Conservation (phyloP, 1,140 invertebrate genomes). For the Argopecten irradians region DNA sequence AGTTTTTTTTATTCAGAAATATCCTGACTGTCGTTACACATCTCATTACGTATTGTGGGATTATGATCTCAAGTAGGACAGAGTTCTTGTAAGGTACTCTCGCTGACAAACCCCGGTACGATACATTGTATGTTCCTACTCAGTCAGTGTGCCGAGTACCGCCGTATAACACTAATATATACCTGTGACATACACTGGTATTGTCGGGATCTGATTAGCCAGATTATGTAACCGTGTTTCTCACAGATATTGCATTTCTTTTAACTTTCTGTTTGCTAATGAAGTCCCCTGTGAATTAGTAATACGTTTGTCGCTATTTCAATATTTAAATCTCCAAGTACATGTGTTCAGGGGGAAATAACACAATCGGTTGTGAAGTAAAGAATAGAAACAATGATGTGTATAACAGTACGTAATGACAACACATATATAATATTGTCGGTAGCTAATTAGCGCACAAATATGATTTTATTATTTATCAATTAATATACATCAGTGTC, state of each 20-base stretch:
- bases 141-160: background rate
- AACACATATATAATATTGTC: no score
- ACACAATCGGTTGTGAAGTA: no score
- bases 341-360: no score
- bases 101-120: background rate
- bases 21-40: background rate
- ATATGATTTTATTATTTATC: no score
- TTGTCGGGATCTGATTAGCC: background rate
- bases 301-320: no score
- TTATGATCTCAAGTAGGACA: background rate
- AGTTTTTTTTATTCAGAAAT: background rate
- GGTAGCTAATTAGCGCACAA: no score
- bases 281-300: background rate
- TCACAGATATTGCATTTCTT: background rate
- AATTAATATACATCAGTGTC: no score
- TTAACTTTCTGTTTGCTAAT: background rate
- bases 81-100: background rate
- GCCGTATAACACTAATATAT: background rate
- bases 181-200: background rate
- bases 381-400: no score
- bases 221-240: background rate
- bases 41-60: background rate
- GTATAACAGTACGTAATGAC: no score
- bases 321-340: no score
- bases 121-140: background rate